Evolutionary conservation across 2,113 vertebrate species (phyloP).

Genomic region (Variabilichromis moorii): DNA sequence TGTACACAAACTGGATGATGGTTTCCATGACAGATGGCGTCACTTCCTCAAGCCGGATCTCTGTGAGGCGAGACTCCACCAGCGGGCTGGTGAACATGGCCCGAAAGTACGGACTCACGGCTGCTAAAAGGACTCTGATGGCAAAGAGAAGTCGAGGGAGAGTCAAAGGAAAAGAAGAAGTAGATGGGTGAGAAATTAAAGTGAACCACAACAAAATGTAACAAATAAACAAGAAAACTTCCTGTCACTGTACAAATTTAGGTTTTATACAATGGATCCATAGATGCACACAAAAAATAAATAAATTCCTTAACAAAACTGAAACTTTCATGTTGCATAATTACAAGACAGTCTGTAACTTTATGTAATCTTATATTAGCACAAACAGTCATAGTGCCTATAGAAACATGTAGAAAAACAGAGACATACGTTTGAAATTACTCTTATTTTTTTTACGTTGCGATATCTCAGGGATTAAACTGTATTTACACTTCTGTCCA

Average conservation of each 20-base stretch:
- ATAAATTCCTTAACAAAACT: neutral
- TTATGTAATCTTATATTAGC: neutral
- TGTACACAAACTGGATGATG: slow-evolving; percentile 78
- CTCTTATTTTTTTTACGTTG: neutral
- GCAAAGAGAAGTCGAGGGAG: neutral
- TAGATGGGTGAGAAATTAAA: neutral
- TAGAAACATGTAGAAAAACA: neutral
- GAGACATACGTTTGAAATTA: neutral
- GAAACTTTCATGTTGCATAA: neutral
- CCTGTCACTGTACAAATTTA: neutral
- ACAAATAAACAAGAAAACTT: neutral
- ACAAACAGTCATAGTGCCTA: neutral
- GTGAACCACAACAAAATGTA: neutral
- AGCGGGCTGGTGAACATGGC: slow-evolving; percentile 81
- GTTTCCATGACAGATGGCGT: slow-evolving; percentile 73
- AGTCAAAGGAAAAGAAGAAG: neutral
- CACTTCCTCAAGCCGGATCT: slow-evolving; percentile 77
- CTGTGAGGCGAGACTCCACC: slow-evolving; percentile 75
- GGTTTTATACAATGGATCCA: neutral
- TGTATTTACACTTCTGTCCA: neutral
- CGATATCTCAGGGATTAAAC: neutral
- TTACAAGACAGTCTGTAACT: neutral
- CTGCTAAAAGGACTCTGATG: slow-evolving; percentile 73
- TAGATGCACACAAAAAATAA: neutral
- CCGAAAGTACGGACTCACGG: slow-evolving; percentile 77